These are phyloP conservation scores for Erannis defoliaria DNA, from an alignment of 2,888 invertebrate genomes.

Conservation along the genomic window DNA sequence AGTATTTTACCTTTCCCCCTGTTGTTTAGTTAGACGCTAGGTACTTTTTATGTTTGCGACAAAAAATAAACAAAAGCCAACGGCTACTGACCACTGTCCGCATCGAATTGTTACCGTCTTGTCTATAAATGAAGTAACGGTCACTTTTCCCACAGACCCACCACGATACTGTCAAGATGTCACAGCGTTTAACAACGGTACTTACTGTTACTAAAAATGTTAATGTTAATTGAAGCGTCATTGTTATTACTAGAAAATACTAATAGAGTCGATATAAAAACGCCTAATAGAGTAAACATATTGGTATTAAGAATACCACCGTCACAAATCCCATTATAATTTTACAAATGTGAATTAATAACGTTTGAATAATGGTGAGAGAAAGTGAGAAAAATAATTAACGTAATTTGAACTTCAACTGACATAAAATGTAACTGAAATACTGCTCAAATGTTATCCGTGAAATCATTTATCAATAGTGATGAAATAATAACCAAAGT, in stretches of 20 bases:
- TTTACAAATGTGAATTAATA: too few relatives aligned
- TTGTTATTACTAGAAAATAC: neutral
- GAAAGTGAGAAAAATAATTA: too few relatives aligned
- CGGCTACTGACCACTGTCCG: conserved; percentile 60
- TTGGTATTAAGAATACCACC: neutral
- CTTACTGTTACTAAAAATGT: conserved; percentile 48
- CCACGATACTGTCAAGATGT: conserved; percentile 74
- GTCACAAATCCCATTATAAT: neutral
- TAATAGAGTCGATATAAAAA: too few relatives aligned
- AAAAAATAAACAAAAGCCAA: conserved; percentile 35
- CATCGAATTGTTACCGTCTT: conserved; percentile 60
- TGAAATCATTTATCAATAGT: neutral
- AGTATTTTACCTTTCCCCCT: too few relatives aligned
- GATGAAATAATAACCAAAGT: neutral
- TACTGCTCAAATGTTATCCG: neutral
- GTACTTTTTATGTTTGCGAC: neutral
- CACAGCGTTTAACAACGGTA: conserved; percentile 78
- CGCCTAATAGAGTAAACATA: neutral
- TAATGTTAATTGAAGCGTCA: conserved; percentile 16
- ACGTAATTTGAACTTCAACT: too few relatives aligned
- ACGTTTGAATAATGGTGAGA: too few relatives aligned
- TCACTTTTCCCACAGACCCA: conserved; percentile 62
- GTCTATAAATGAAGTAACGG: conserved; percentile 77
- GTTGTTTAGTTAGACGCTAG: too few relatives aligned
- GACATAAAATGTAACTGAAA: neutral